Conservation (phyloP, 2,888 invertebrate genomes). For the Phengaris arion region DNA sequence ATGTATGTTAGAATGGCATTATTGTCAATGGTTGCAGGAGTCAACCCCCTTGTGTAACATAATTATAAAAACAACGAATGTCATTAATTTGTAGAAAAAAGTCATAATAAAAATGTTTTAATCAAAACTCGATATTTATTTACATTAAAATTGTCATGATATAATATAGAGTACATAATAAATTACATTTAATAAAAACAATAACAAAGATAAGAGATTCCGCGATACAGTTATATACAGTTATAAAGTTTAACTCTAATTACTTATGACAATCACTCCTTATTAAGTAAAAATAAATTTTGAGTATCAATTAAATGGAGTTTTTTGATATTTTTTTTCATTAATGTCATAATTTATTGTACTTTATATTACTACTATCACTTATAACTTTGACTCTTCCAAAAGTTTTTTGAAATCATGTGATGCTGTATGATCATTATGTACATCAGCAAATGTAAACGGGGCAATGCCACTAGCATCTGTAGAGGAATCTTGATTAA, state of each 20-base stretch:
- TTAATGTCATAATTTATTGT: not conserved
- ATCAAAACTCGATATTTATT: slow-evolving; percentile 1
- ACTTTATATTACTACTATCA: not conserved
- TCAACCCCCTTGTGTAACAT: slow-evolving; percentile 61
- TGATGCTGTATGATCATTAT: slow-evolving; percentile 49
- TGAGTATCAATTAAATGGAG: not conserved
- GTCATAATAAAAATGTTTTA: not conserved
- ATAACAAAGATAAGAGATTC: slow-evolving; percentile 10
- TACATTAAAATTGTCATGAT: not conserved
- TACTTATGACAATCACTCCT: not conserved
- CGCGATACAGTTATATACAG: slow-evolving; percentile 11
- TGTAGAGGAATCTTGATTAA: slow-evolving; percentile 59
- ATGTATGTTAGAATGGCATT: slow-evolving; percentile 99
- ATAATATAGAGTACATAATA: not conserved
- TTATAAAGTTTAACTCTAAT: not conserved
- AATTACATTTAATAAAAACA: not conserved
- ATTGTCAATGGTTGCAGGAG: slow-evolving; percentile 92
- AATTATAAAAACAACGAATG: not conserved
- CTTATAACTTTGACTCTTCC: slow-evolving; percentile 68
- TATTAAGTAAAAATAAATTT: not conserved
- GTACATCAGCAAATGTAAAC: slow-evolving; percentile 67
- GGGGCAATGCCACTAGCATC: slow-evolving; percentile 52
- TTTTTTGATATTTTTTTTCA: not conserved
- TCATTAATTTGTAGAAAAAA: not conserved
- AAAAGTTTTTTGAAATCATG: slow-evolving; percentile 48